Percentiles rank a stretch among this genome's conserved stretches.
phyloP scores from a whole-genome alignment of 2,113 vertebrate genomes.

The Oryzias melastigma region DNA sequence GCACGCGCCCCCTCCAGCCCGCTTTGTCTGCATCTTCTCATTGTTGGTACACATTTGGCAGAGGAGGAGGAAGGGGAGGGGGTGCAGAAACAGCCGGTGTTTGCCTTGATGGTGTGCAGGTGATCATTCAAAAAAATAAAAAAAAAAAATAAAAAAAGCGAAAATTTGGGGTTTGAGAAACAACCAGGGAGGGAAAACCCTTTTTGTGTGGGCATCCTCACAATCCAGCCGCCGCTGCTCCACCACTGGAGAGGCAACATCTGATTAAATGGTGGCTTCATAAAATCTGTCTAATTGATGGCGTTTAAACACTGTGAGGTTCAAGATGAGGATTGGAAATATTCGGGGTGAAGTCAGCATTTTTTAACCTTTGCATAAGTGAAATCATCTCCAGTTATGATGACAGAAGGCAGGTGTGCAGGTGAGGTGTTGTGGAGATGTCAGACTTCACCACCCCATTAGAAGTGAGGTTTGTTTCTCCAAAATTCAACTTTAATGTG shows the following conservation, averaged over 20 bases:
- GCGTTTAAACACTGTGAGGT: no score
- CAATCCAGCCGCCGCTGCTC: no score
- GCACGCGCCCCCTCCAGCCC: slow-evolving; percentile 41
- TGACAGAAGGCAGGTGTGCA: slow-evolving; percentile 20
- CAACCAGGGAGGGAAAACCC: slow-evolving; percentile 30
- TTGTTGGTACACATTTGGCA: slow-evolving; percentile 75
- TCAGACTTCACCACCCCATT: slow-evolving; percentile 16
- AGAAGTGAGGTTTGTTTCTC: slow-evolving; percentile 22
- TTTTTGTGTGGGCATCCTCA: slow-evolving; percentile 18
- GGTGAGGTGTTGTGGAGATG: neutral
- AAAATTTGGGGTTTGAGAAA: slow-evolving; percentile 27
- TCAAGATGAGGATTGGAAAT: neutral
- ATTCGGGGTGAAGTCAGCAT: slow-evolving; percentile 2
- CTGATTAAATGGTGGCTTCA: no score
- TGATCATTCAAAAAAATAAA: slow-evolving; percentile 9
- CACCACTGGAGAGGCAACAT: no score
- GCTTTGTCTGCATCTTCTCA: slow-evolving; percentile 79
- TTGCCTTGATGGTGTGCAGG: slow-evolving; percentile 29
- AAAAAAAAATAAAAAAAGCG: neutral
- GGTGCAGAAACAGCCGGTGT: slow-evolving; percentile 14
- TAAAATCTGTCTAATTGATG: no score
- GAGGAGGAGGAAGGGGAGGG: neutral
- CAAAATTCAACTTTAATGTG: slow-evolving; percentile 33
- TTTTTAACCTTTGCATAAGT: no score
- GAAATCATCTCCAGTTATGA: neutral